phyloP scores from a whole-genome alignment of 1,140 invertebrate species.

The Drosophila insularis region DNA sequence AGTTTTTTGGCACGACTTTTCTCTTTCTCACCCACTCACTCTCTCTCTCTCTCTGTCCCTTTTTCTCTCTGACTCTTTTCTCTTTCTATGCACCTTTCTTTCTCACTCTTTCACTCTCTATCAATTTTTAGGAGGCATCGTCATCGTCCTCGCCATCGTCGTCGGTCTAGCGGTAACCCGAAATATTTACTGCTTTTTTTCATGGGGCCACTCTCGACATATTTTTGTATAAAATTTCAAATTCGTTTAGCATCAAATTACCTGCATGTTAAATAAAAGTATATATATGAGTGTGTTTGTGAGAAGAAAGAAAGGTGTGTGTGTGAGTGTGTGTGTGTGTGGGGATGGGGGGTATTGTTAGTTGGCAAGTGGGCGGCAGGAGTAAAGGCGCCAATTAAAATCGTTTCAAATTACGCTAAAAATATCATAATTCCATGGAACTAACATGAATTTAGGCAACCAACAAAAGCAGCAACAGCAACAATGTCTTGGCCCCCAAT shows the following conservation, averaged over 20 bases:
- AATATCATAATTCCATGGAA: conserved; percentile 80
- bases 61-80: neutral
- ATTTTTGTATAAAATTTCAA: conserved; percentile 79
- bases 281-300: neutral
- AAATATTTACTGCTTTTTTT: conserved; percentile 51
- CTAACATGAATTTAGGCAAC: conserved; percentile 60
- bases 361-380: conserved; percentile 52
- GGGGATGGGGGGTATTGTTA: neutral
- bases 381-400: conserved; percentile 76
- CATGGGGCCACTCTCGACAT: conserved; percentile 36
- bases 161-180: conserved; percentile 43
- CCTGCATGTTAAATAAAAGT: conserved; percentile 51
- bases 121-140: conserved; percentile 35
- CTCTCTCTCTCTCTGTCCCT: conserved; percentile 22
- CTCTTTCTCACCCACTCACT: neutral
- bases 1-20: conserved; percentile 55
- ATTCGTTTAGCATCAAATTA: conserved; percentile 75
- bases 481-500: conserved; percentile 43
- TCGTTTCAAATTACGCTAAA: conserved; percentile 72
- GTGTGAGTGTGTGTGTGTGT: neutral
- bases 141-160: conserved; percentile 7
- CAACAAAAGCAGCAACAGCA: conserved; percentile 12
- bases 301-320: neutral
- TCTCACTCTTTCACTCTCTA: conserved; percentile 15
- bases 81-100: neutral